Evolutionary conservation across 2,888 invertebrate genomes (phyloP).

Genomic region (Andrena fulva): DNA sequence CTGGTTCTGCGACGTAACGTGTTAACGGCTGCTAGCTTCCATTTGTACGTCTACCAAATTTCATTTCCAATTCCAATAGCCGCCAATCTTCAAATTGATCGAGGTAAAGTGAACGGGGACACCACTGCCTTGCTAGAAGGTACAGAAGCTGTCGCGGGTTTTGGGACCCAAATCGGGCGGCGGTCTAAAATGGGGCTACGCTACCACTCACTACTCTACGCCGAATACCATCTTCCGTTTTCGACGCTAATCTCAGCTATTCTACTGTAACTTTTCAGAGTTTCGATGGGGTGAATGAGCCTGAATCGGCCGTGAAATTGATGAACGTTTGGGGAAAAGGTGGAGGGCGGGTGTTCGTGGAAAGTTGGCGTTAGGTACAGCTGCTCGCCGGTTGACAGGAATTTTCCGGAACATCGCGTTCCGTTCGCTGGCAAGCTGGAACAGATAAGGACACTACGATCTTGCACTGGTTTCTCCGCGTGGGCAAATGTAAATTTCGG

Average conservation of each 20-base stretch:
- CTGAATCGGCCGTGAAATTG: no score
- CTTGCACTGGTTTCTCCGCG: slow-evolving; percentile 39
- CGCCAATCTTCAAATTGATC: slow-evolving; percentile 77
- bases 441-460: slow-evolving; percentile 57
- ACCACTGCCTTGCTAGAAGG: background rate
- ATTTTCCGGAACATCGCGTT: slow-evolving; percentile 53
- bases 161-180: slow-evolving; percentile 12
- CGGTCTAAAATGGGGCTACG: no score
- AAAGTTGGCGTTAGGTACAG: slow-evolving; percentile 18
- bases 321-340: background rate
- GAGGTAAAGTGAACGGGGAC: slow-evolving; percentile 30
- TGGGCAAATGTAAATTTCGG: slow-evolving; percentile 72
- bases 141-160: background rate
- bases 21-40: slow-evolving; percentile 53
- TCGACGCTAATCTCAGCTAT: no score
- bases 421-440: slow-evolving; percentile 48
- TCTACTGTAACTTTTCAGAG: no score
- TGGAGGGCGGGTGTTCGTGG: background rate
- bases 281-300: no score
- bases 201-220: no score
- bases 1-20: slow-evolving; percentile 43
- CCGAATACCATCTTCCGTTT: no score
- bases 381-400: slow-evolving; percentile 36
- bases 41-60: slow-evolving; percentile 76
- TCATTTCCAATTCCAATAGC: slow-evolving; percentile 79